Conservation (phyloP, 2,797 vertebrate species). For the Toxotes lorentzi region DNA sequence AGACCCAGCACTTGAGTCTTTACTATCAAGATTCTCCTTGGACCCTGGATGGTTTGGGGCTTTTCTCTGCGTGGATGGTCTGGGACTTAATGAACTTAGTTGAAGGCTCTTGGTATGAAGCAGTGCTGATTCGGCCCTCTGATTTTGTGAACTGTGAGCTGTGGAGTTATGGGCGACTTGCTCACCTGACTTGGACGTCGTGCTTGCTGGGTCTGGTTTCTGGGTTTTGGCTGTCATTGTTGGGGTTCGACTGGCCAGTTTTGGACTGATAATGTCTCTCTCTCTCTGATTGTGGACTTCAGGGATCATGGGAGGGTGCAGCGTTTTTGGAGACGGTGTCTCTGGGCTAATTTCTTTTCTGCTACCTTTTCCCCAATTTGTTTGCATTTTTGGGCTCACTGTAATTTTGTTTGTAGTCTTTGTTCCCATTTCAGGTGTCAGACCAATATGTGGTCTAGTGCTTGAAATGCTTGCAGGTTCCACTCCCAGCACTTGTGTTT, state of each 20-base stretch:
- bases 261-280: constrained; percentile 19
- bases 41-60: constrained; percentile 6
- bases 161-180: background rate
- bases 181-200: background rate
- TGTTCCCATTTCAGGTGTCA: background rate
- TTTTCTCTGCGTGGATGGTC: constrained; percentile 32
- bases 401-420: constrained; percentile 40
- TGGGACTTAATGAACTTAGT: constrained; percentile 42
- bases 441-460: background rate
- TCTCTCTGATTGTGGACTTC: constrained; percentile 17
- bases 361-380: constrained; percentile 17
- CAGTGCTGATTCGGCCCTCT: background rate
- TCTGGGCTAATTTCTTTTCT: background rate
- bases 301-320: constrained; percentile 1
- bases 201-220: constrained; percentile 10
- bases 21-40: constrained; percentile 31
- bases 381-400: constrained; percentile 23
- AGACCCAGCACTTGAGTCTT: constrained; percentile 37
- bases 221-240: background rate
- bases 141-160: constrained; percentile 18
- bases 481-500: background rate
- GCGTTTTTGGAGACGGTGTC: background rate
- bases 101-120: constrained; percentile 14
- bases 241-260: constrained; percentile 19
- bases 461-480: background rate